phyloP scores from a whole-genome alignment of 2,113 vertebrate genomes.

The Pedetes capensis region DNA sequence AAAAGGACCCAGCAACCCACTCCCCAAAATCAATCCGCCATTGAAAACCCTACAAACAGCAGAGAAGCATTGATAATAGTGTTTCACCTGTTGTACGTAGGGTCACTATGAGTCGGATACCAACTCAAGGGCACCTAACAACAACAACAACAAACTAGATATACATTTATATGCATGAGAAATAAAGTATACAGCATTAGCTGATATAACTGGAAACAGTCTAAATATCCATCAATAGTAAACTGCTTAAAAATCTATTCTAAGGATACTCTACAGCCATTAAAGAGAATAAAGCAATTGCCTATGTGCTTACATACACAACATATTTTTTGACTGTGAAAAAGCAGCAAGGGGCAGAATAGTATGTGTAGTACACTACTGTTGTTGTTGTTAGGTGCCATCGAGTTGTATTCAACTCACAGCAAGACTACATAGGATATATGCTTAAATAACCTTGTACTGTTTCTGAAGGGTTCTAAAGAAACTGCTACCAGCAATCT shows the following conservation, averaged over 20 bases:
- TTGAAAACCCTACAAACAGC: too few species aligned
- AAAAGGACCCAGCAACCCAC: too few species aligned
- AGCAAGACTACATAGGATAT: neutral
- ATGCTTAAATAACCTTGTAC: neutral
- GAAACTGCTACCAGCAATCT: neutral
- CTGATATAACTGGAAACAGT: neutral
- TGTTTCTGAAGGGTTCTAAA: neutral
- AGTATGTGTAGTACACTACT: neutral
- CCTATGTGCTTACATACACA: neutral
- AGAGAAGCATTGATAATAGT: too few species aligned
- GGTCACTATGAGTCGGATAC: too few species aligned
- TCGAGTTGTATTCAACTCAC: neutral
- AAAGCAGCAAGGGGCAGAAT: neutral
- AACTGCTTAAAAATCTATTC: neutral
- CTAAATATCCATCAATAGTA: neutral
- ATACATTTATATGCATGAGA: neutral
- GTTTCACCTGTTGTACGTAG: too few species aligned
- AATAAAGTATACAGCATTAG: neutral
- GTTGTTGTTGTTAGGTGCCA: too few species aligned
- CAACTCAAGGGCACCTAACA: too few species aligned
- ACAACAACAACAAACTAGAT: too few species aligned
- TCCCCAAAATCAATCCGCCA: too few species aligned
- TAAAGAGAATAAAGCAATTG: neutral
- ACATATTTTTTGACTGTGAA: neutral
- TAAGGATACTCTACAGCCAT: neutral